A percentile compares a stretch with the other conserved stretches of the same genome.
These are phyloP conservation scores for Anthophora plumipes DNA, from an alignment of 2,888 invertebrate species.

Conservation along the genomic window DNA sequence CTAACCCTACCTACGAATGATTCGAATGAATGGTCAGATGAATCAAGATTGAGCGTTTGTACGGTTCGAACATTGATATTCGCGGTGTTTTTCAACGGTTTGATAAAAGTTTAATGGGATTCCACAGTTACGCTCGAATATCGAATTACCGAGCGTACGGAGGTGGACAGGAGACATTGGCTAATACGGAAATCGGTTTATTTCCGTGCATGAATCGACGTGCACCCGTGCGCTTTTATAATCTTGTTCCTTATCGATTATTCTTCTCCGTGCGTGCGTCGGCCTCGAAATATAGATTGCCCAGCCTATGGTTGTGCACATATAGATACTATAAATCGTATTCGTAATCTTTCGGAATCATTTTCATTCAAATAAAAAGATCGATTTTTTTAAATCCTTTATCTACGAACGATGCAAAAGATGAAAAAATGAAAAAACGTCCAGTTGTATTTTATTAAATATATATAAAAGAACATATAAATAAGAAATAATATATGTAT, in stretches of 20 bases:
- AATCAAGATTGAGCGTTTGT: background rate
- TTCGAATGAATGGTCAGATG: background rate
- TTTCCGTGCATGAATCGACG: constrained; percentile 26
- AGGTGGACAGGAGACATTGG: background rate
- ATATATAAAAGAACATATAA: too few species aligned
- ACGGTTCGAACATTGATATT: background rate
- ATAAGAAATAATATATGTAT: too few species aligned
- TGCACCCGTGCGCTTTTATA: constrained; percentile 13
- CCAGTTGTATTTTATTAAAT: too few species aligned
- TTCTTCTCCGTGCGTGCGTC: constrained; percentile 20
- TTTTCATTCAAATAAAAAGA: too few species aligned
- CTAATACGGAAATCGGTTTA: constrained; percentile 45
- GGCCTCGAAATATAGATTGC: constrained; percentile 12
- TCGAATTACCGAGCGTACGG: constrained; percentile 37
- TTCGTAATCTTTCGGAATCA: too few species aligned
- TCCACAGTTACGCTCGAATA: constrained; percentile 37
- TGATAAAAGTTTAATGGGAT: constrained; percentile 37
- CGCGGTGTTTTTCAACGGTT: background rate
- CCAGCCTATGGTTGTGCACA: background rate
- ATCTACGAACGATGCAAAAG: too few species aligned
- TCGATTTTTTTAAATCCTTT: too few species aligned
- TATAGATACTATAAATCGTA: background rate
- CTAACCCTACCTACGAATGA: background rate
- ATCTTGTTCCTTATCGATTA: constrained; percentile 53
- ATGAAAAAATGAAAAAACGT: too few species aligned